phyloP scores from a whole-genome alignment of 2,888 invertebrate species.

The Dicyrtoma fusca region DNA sequence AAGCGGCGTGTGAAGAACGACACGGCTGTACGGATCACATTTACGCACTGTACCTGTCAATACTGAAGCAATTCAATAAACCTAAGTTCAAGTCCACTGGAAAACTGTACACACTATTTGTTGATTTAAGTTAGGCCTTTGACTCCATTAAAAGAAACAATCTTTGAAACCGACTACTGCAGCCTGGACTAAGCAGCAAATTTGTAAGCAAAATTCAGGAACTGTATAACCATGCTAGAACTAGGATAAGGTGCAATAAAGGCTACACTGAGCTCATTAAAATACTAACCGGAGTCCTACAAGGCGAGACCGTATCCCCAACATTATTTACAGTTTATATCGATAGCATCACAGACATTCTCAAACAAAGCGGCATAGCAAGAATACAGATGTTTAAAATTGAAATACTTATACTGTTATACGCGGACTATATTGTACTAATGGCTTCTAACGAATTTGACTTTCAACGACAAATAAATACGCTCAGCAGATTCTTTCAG shows the following conservation, averaged over 20 bases:
- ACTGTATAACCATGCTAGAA: background rate
- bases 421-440: no score
- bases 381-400: no score
- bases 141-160: background rate
- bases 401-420: no score
- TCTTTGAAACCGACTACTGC: background rate
- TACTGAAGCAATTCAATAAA: background rate
- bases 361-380: no score
- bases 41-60: background rate
- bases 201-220: background rate
- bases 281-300: background rate
- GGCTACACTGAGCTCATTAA: conserved; percentile 6
- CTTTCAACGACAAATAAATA: no score
- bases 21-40: conserved; percentile 1
- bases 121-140: conserved; percentile 20
- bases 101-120: conserved; percentile 7
- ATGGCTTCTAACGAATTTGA: no score
- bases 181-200: background rate
- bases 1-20: conserved; percentile 7
- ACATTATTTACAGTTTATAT: background rate
- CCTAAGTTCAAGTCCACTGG: background rate
- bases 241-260: background rate
- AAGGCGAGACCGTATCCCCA: conserved; percentile 10
- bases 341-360: no score
- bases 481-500: no score